A percentile compares a stretch with the other conserved stretches of the same genome.
Evolutionary conservation across 2,113 vertebrate species (phyloP).

Genomic region (Atrichornis clamosus): DNA sequence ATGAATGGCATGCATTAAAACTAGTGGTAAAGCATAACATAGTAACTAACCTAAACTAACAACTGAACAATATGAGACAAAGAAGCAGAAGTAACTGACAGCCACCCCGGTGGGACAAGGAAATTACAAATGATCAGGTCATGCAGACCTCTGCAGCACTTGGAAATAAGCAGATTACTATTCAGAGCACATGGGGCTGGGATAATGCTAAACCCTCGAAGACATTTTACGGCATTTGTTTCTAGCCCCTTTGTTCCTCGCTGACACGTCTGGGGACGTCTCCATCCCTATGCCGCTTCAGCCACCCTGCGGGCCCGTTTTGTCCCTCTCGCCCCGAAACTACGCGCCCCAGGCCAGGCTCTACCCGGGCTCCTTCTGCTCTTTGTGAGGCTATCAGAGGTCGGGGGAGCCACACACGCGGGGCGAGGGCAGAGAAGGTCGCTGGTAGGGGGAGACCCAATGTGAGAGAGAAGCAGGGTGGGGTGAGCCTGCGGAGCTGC

Average conservation of each 20-base stretch:
- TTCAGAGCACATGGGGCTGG: slow-evolving; percentile 14
- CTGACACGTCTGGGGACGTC: neutral
- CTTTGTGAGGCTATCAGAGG: neutral
- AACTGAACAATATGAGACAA: neutral
- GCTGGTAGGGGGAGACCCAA: neutral
- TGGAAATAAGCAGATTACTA: slow-evolving; percentile 11
- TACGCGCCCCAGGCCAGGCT: neutral
- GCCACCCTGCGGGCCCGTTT: neutral
- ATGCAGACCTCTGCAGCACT: neutral
- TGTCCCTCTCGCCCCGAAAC: neutral
- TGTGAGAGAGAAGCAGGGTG: neutral
- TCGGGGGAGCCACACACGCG: neutral
- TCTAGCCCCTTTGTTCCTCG: slow-evolving; percentile 1
- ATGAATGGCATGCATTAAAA: neutral
- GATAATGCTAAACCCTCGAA: slow-evolving; percentile 13
- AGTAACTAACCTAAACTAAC: neutral
- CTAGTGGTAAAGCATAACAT: fast-evolving
- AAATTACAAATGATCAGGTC: neutral
- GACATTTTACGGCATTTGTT: neutral
- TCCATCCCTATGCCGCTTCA: neutral
- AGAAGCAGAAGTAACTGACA: neutral
- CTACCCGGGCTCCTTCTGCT: neutral
- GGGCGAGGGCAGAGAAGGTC: neutral
- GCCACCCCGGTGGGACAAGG: neutral
- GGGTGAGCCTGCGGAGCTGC: neutral